Base-by-base conservation (phyloP, 2,888 invertebrate genomes). In the Caenorhabditis sinica region DNA sequence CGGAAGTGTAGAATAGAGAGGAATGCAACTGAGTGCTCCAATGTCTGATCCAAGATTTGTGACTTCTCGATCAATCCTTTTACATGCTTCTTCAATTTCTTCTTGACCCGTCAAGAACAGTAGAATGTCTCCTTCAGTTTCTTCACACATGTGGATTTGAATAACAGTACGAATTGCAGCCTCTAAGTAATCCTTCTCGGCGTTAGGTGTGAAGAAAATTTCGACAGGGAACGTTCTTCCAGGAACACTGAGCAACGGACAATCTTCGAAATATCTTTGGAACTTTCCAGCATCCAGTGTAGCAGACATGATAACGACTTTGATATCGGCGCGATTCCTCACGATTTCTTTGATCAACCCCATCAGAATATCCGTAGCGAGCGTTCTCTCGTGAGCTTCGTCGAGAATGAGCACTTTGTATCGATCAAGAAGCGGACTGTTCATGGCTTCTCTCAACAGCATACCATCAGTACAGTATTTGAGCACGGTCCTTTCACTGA, bases 261-360 rank as follows among this genome's bases (percentile, higher is more conserved):
- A 98, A 93, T 97, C 96, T 91, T 97, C 98, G 93, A 99, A 99
- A 93, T 99, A 99, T 93, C 96, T 96, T 94, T 98, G 93, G 93
- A 99, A 99, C 93, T 99, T 99, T 6, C 98, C 99, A 63, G 99
- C 98, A 93, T 99, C 99, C 40, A 99, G 94, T 0, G 99, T 99
- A 0, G 99, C 99, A 85, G 97, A 97, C 99, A 99, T 99, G 91
- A 99, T 96, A 85, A 99, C 97, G 77, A 99, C 94, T 93, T 99
- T 99, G 77, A 99, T 94, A 93, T 99, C 98, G 0, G 95, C 94
- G 30, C 99, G 95, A 91, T 98, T 97, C 88, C 96, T 96, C 11
- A 96, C 96, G 0, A 99, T 97, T 94, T 99, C 98, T 87, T 93
- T 93, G 68, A 94, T 93, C 0, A 99, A 96, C 51, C 99, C 99